Base-by-base conservation (phyloP, 2,797 vertebrate species). In the Streptopelia turtur region DNA sequence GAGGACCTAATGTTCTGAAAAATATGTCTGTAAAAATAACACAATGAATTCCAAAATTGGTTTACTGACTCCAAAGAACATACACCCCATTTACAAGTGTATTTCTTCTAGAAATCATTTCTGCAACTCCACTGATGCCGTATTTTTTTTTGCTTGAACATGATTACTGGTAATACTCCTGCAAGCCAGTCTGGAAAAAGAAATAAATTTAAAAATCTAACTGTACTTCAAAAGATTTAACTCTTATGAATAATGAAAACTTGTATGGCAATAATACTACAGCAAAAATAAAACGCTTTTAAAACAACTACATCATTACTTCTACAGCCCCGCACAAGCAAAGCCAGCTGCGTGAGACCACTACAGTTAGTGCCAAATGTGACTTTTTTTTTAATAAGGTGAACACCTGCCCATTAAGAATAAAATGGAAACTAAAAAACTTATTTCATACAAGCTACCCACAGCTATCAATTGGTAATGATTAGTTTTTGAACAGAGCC, bases 371-470 rank as follows among this genome's bases (percentile, higher is more conserved):
- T 57, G 82, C 87, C 92, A 96, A 86, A 47, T 37, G 59, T 21
- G 52, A 60, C 30, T 56, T 37, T 90, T 69, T 84, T 84, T 83
- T 93, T 56, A 86, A 69, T 88, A 91, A 76, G 56, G 85, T 82
- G 93, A 96, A 94, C 95, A 96, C 85, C 95, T 97, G 93, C 87
- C 85, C 83, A 90, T 93, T 96, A 96, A 80, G 80, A 82, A 89
- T 55, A 78, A 88, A 94, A 94, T 74, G 59, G 70, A 95, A 94
- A 91, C 35, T 41, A 79, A 87, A 86, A 81, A 84, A 33, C 49
- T 66, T 49, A 69, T 70, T 94, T 87, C 41, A 72, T 69, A 76
- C 33, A 78, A 85, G 52, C 35, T 92, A 89, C 45, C 52, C 78
- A 75, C 35, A 84, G 53, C 75, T 87, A 91, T 53, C 88, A 49